Evolutionary conservation across 2,888 invertebrate genomes (phyloP).

Genomic region (Drosophila antonietae): DNA sequence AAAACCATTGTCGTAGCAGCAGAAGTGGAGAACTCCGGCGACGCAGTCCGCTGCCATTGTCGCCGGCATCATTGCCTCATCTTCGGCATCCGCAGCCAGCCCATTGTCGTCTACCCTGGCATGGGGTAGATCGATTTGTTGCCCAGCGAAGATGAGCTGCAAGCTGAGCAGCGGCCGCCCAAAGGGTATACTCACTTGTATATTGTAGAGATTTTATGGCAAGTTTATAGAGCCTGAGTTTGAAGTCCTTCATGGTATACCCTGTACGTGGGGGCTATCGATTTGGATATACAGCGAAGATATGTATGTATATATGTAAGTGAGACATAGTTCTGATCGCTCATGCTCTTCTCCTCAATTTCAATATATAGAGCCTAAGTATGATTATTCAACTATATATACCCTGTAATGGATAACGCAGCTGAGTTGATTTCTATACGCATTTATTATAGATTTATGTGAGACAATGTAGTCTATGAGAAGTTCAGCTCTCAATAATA

Average conservation of each 20-base stretch:
- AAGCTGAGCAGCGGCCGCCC: background rate
- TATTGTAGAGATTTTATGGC: background rate
- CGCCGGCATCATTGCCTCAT: conserved; percentile 48
- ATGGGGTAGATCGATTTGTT: conserved; percentile 11
- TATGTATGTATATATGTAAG: too few relatives aligned
- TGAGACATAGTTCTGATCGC: too few relatives aligned
- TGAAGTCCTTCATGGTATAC: background rate
- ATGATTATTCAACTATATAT: background rate
- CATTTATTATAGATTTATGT: background rate
- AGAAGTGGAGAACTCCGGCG: background rate
- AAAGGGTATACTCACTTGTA: background rate
- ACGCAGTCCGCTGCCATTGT: conserved; percentile 48
- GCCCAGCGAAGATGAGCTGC: background rate
- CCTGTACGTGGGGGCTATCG: background rate
- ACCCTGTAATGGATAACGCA: background rate
- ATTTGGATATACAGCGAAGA: background rate
- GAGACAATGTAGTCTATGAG: background rate
- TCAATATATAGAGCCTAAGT: background rate
- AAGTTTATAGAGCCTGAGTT: background rate
- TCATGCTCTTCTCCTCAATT: too few relatives aligned
- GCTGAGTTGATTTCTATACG: background rate
- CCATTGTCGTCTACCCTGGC: conserved; percentile 2
- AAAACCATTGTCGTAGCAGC: conserved; percentile 1
- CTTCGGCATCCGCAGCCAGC: conserved; percentile 27
- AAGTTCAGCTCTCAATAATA: background rate